These are phyloP conservation scores for Proisotoma minuta DNA, from an alignment of 2,888 invertebrate genomes.

Conservation along the genomic window DNA sequence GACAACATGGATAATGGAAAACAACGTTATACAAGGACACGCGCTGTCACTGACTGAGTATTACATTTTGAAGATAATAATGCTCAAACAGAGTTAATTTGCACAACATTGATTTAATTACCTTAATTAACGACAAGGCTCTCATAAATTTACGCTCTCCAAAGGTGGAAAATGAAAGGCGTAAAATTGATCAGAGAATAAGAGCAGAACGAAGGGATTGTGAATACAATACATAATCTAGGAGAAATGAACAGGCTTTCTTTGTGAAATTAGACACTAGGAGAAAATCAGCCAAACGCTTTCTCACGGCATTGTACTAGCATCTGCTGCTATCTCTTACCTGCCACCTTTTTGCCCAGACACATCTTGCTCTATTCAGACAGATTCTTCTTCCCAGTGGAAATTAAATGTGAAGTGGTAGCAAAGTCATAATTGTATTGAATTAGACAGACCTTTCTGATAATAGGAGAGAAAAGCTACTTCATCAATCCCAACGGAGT, in stretches of 20 bases:
- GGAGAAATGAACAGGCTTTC: not conserved
- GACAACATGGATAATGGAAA: too few species aligned
- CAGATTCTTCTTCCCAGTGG: not conserved
- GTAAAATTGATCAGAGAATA: too few species aligned
- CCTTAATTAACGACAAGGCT: conserved; percentile 1
- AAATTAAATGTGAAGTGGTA: conserved; percentile 4
- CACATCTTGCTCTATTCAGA: not conserved
- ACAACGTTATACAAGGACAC: not conserved
- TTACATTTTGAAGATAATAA: not conserved
- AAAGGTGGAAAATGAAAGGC: not conserved
- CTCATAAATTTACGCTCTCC: not conserved
- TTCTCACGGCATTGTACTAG: not conserved
- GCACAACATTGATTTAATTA: not conserved
- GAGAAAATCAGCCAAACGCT: not conserved
- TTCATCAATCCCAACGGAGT: not conserved
- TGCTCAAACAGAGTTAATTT: not conserved
- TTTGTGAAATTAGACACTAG: conserved; percentile 1
- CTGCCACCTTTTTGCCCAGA: not conserved
- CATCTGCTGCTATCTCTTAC: not conserved
- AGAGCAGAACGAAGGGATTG: too few species aligned
- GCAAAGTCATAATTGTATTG: conserved; percentile 6
- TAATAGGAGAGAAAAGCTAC: not conserved
- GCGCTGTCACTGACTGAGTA: not conserved
- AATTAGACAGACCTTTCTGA: not conserved
- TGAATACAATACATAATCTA: too few species aligned